phyloP scores from a whole-genome alignment of 2,797 vertebrate species.

The Micropoecilia bifurca region DNA sequence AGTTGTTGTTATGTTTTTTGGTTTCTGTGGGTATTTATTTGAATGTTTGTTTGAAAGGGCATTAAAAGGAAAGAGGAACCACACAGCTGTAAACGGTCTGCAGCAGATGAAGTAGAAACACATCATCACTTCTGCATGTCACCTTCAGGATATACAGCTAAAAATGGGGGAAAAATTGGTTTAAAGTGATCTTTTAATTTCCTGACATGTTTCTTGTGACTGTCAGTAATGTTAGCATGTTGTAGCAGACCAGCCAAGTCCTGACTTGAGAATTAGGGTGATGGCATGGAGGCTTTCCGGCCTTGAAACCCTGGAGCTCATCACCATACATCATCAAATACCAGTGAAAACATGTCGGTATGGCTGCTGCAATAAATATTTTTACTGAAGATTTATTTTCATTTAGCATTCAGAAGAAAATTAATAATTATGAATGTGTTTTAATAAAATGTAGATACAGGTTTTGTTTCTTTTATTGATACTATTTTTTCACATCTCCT shows the following conservation, averaged over 20 bases:
- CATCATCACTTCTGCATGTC: not conserved
- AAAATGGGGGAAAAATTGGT: not conserved
- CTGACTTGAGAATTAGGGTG: not conserved
- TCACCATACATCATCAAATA: not conserved
- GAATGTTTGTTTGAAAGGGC: not conserved
- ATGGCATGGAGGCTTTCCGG: not conserved
- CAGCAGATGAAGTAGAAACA: not conserved
- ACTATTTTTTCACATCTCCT: not conserved
- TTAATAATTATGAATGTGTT: not conserved
- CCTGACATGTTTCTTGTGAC: not conserved
- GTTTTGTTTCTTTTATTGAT: not conserved
- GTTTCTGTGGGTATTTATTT: not conserved
- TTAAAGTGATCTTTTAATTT: conserved; percentile 1
- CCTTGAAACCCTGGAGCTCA: not conserved
- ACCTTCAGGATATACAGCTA: not conserved
- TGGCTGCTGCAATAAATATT: not conserved
- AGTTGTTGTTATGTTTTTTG: not conserved
- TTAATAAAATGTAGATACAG: not conserved
- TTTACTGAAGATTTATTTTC: not conserved
- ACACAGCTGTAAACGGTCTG: not conserved
- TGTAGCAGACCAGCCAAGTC: not conserved
- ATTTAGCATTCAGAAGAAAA: not conserved
- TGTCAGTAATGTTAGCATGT: not conserved
- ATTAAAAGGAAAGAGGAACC: not conserved
- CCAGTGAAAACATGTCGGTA: not conserved